Conservation (phyloP, 2,888 invertebrate genomes). For the Tipula helvola region DNA sequence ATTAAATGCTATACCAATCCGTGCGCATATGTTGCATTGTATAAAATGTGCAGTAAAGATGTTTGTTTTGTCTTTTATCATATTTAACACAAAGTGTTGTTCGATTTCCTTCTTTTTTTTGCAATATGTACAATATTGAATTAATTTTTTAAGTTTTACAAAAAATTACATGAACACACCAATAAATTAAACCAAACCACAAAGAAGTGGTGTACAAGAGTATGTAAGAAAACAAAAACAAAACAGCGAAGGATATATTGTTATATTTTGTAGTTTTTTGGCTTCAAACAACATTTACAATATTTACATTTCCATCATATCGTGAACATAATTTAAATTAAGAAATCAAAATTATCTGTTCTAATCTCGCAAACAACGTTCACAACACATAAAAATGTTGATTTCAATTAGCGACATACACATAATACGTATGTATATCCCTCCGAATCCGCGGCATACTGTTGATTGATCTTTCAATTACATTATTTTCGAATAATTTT, state of each 20-base stretch:
- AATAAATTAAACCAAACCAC: neutral
- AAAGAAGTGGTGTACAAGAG: neutral
- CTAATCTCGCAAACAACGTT: no score
- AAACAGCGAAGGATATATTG: neutral
- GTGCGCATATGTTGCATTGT: neutral
- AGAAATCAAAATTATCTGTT: no score
- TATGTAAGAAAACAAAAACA: neutral
- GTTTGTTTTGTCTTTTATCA: neutral
- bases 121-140: neutral
- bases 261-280: neutral
- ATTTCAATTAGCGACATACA: neutral
- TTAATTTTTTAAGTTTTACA: neutral
- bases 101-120: neutral
- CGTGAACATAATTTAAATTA: no score
- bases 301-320: no score
- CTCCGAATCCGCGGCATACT: neutral
- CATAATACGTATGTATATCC: neutral
- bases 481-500: neutral
- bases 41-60: neutral
- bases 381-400: neutral
- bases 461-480: neutral
- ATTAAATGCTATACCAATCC: neutral
- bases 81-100: neutral
- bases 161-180: neutral
- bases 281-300: no score